phyloP scores from a whole-genome alignment of 2,888 invertebrate species.

The Drosophila siamana region DNA sequence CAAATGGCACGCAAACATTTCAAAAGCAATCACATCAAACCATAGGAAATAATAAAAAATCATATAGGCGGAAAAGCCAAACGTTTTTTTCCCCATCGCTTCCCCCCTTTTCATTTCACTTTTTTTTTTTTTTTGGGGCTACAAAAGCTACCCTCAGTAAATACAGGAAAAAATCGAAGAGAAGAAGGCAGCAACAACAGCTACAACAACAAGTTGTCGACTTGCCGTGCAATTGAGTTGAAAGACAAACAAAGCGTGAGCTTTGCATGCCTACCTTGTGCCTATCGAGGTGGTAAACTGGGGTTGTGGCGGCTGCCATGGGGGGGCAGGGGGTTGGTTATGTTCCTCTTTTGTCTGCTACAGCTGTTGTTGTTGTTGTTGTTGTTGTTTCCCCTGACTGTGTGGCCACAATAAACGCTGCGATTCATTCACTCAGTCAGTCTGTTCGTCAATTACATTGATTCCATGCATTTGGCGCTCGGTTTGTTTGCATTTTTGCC shows the following conservation, averaged over 20 bases:
- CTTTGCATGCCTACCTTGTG: conserved; percentile 55
- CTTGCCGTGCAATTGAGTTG: conserved; percentile 77
- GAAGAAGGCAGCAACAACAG: neutral
- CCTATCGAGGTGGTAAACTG: conserved; percentile 7
- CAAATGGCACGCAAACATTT: conserved; percentile 79
- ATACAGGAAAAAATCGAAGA: conserved; percentile 5
- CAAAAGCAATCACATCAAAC: conserved; percentile 68
- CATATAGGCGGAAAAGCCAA: conserved; percentile 59
- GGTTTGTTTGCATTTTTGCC: conserved; percentile 70
- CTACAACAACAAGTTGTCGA: conserved; percentile 52
- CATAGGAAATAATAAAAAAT: conserved; percentile 67
- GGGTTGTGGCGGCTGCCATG: neutral
- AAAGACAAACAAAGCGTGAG: conserved; percentile 74
- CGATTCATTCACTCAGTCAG: conserved; percentile 61
- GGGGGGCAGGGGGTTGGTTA: too few relatives aligned
- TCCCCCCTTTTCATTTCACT: neutral
- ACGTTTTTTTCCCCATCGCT: too few relatives aligned
- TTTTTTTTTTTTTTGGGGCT: neutral
- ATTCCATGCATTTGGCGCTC: conserved; percentile 58
- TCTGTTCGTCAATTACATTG: conserved; percentile 78
- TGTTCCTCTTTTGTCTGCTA: conserved; percentile 42
- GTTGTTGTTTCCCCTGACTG: conserved; percentile 17
- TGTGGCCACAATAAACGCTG: conserved; percentile 65
- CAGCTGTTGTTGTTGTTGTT: conserved; percentile 3
- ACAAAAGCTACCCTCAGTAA: neutral